Evolutionary conservation across 2,113 vertebrate genomes (phyloP), one percentile per base, ranked within the genome.

Genomic region (Ophiodon elongatus): DNA sequence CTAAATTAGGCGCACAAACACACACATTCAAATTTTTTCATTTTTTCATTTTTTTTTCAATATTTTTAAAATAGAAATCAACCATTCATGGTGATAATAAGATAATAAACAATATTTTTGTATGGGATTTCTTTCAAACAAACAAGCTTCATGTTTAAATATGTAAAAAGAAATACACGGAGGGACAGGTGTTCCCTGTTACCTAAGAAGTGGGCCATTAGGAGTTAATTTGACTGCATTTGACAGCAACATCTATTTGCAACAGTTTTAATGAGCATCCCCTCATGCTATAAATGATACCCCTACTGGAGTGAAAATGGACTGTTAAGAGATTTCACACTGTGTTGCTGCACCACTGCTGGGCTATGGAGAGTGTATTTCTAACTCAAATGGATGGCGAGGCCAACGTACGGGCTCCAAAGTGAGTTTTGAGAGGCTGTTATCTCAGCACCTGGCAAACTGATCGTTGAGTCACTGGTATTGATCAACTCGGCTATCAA

Each of bases 381-480:
- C 50, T 13, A 56, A 87, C 52, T 87, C 54, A 82, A 85, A 88
- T 67, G 45, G 31, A 88, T 80, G 63, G 63, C 2, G 47, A 19
- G 45, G 29, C 71, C 52, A 72, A 78, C 79, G 54, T 68, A 75
- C 23, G 37, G 64, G 37, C 59, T 74, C 74, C 82, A 85, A 73
- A 86, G 73, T 86, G 73, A 89, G 66, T 79, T 88, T 87, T 85
- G 82, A 89, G 73, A 91, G 83, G 39, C 67, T 81, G 73, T 91
- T 89, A 91, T 88, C 88, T 91, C 85, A 89, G 89, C 79, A 91
- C 85, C 89, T 89, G 77, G 83, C 81, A 84, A 91, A 90, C 67
- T 74, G 80, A 89, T 91, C 27, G 74, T 71, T 45, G 79, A 89
- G 84, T 91, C 88, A 86, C 64, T 84, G 78, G 66, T 91, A 93